A percentile compares a stretch with the other conserved stretches of the same genome.
Evolutionary conservation across 2,797 vertebrate species (phyloP).

Genomic region (Oophaga sylvatica): DNA sequence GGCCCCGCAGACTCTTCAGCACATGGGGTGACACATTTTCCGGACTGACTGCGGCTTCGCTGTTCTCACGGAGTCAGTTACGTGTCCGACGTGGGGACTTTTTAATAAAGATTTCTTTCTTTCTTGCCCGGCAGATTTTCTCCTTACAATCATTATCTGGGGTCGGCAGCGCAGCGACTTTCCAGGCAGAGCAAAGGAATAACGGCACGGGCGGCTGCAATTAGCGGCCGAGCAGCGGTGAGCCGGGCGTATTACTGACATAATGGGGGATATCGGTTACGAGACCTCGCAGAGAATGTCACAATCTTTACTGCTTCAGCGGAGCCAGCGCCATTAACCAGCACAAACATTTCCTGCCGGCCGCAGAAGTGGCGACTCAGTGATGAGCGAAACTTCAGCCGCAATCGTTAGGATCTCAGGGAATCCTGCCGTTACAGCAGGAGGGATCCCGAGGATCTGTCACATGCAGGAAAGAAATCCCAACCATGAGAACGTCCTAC

Average conservation of each 20-base stretch:
- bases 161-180: slow-evolving; percentile 61
- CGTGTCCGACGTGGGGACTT: neutral
- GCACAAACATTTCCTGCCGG: neutral
- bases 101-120: slow-evolving; percentile 32
- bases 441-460: neutral
- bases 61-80: neutral
- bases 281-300: slow-evolving; percentile 5
- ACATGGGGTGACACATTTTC: too few species aligned
- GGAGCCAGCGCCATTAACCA: neutral
- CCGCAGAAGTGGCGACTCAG: neutral
- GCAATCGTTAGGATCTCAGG: neutral
- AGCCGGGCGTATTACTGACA: neutral
- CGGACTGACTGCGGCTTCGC: too few species aligned
- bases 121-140: slow-evolving; percentile 61
- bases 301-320: neutral
- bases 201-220: slow-evolving; percentile 2
- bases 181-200: neutral
- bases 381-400: neutral
- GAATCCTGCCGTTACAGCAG: neutral
- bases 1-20: too few species aligned
- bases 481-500: too few species aligned
- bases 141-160: slow-evolving; percentile 66
- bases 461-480: neutral
- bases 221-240: slow-evolving; percentile 16
- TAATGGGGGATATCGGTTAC: slow-evolving; percentile 17